These are phyloP conservation scores for Bergia puertoricense DNA, from an alignment of 92 coral and sea anemone species.

Conservation along the genomic window DNA sequence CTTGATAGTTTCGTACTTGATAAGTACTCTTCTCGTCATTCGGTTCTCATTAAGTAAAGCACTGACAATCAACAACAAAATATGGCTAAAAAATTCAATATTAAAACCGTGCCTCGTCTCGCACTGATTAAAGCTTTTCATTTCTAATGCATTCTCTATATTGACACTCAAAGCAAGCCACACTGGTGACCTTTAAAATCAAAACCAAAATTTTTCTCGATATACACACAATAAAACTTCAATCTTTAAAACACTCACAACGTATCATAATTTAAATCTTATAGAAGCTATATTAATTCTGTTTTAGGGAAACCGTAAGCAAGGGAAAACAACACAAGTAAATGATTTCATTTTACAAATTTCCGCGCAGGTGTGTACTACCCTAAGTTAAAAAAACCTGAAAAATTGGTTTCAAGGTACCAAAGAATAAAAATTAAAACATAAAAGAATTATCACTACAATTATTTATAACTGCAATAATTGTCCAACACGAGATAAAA, in stretches of 20 bases:
- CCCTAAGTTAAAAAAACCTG: background rate
- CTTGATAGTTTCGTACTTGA: background rate
- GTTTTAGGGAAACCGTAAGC: background rate
- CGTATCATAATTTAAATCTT: constrained; percentile 33
- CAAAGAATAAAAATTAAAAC: background rate
- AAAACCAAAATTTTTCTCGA: background rate
- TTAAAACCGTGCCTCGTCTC: background rate
- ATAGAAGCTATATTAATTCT: constrained; percentile 13
- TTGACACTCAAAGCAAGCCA: background rate
- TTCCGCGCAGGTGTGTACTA: background rate
- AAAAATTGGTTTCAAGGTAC: background rate
- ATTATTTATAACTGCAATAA: background rate
- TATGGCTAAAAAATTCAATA: too few species aligned
- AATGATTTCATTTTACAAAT: constrained; percentile 1
- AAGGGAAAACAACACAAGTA: background rate
- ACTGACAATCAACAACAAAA: too few species aligned
- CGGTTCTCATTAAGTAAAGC: too few species aligned
- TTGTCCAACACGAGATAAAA: constrained; percentile 1
- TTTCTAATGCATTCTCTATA: background rate
- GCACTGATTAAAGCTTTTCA: background rate
- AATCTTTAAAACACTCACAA: background rate
- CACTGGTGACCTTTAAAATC: background rate
- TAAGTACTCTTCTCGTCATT: background rate
- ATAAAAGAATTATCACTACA: background rate
- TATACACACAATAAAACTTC: constrained; percentile 20